Evolutionary conservation across 1,140 invertebrate genomes (phyloP).

Genomic region (Steinernema feltiae): DNA sequence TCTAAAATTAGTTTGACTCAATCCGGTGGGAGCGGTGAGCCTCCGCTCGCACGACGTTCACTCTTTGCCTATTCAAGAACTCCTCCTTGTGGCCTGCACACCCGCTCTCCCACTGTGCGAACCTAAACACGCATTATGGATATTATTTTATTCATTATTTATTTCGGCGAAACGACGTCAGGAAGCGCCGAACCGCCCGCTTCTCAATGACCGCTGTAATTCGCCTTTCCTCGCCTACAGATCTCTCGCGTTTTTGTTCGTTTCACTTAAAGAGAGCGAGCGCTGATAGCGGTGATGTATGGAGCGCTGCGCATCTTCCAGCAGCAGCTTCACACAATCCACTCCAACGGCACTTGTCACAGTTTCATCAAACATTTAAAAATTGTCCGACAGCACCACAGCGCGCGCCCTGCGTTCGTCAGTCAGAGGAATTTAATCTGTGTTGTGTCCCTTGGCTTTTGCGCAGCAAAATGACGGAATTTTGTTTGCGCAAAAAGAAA

Average conservation of each 20-base stretch:
- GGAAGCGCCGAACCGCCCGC: neutral
- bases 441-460: constrained; percentile 13
- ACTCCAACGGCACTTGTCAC: constrained; percentile 6
- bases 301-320: no score
- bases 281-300: constrained; percentile 13
- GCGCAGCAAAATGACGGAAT: neutral
- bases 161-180: neutral
- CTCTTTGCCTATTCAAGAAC: neutral
- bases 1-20: constrained; percentile 3
- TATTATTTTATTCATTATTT: constrained; percentile 16
- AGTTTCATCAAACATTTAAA: constrained; percentile 14
- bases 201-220: neutral
- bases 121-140: constrained; percentile 4
- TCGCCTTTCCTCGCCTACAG: neutral
- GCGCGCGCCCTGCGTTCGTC: constrained; percentile 6
- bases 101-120: neutral
- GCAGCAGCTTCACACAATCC: neutral
- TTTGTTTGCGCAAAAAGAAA: neutral
- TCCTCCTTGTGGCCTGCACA: neutral
- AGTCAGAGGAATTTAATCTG: constrained; percentile 10
- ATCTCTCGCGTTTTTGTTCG: neutral
- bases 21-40: neutral
- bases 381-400: neutral
- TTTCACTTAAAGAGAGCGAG: no score
- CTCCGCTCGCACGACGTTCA: neutral